Evolutionary conservation across 2,113 vertebrate genomes (phyloP), one percentile per base, ranked within the genome.

Genomic region (Megaleporinus macrocephalus): DNA sequence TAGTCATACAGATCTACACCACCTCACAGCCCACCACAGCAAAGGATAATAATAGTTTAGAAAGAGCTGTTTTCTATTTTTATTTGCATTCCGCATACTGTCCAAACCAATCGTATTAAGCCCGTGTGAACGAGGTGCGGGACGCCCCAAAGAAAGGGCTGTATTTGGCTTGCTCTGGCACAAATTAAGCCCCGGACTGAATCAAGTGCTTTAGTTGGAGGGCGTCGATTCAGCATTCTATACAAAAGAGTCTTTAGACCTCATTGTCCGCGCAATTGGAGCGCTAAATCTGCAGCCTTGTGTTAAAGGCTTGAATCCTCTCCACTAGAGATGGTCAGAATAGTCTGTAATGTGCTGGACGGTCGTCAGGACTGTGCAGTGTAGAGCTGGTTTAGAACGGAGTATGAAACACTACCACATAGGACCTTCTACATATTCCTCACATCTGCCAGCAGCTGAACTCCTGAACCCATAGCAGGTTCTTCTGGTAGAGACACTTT

Each of bases 401-500:
- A 53, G 51, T 44, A 44, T 2, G 16, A 26, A 11, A 26, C 9
- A 26, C 24, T 24, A 24, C 22, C 55, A n/a, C 11, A 59, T 7
- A 59, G 55, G 55, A 59, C 27, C 51, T 33, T 62, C 4, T 65
- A 20, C 18, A n/a, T n/a, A 24, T 11, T 10, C 4, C 20, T 33
- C 14, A 12, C 13, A 30, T 65, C 62, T 68, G 65, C 65, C 29
- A 68, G 30, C 29, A 61, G 57, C 6, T 61, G 53, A 62, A 62
- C 57, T 47, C 26, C 9, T 63, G 74, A 76, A 76, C 74, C 26
- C 49, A 30, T n/a, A 7, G 16, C 18, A 22, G 49, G 44, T 0
- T 20, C 9, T 78, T 53, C 61, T 30, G 14, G 62, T 26, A 49
- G n/a, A 78, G 51, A 68, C 62, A 14, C 76, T 53, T 66, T 78